A percentile compares a stretch with the other conserved stretches of the same genome.
Evolutionary conservation across 2,888 invertebrate genomes (phyloP).

Genomic region (Acanthopleura granulata): DNA sequence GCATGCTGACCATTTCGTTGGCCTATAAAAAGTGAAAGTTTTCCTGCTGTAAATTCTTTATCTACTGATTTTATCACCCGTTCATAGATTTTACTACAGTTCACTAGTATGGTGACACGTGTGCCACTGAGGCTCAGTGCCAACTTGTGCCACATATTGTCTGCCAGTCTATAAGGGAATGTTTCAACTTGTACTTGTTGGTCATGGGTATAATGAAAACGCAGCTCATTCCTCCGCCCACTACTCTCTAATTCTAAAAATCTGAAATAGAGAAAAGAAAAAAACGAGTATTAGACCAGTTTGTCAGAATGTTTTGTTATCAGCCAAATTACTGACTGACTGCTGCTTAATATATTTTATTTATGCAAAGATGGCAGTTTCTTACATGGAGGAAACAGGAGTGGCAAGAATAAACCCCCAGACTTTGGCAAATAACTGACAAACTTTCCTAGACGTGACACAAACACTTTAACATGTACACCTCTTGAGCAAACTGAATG

Average conservation of each 20-base stretch:
- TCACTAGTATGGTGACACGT: conserved; percentile 83
- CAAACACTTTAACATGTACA: no score
- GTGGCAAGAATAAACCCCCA: no score
- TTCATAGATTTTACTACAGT: conserved; percentile 88
- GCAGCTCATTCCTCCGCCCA: conserved; percentile 83
- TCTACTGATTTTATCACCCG: conserved; percentile 80
- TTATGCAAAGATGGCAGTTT: no score
- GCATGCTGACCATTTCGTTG: conserved; percentile 88
- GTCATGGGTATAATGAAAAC: conserved; percentile 62
- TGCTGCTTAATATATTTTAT: no score
- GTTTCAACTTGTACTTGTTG: conserved; percentile 77
- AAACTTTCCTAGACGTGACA: no score
- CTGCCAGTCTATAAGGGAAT: conserved; percentile 88
- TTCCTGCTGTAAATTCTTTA: conserved; percentile 72
- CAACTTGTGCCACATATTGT: conserved; percentile 88
- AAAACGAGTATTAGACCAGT: no score
- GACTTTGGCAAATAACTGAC: no score
- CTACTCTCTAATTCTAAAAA: conserved; percentile 93
- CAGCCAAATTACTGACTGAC: no score
- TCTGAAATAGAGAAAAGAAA: conserved; percentile 73
- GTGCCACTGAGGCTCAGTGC: conserved; percentile 87
- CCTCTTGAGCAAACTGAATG: no score
- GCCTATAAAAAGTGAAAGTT: conserved; percentile 81
- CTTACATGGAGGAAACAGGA: no score
- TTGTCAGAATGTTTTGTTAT: no score